Evolutionary conservation across 2,797 vertebrate genomes (phyloP).

Genomic region (Carcharodon carcharias): DNA sequence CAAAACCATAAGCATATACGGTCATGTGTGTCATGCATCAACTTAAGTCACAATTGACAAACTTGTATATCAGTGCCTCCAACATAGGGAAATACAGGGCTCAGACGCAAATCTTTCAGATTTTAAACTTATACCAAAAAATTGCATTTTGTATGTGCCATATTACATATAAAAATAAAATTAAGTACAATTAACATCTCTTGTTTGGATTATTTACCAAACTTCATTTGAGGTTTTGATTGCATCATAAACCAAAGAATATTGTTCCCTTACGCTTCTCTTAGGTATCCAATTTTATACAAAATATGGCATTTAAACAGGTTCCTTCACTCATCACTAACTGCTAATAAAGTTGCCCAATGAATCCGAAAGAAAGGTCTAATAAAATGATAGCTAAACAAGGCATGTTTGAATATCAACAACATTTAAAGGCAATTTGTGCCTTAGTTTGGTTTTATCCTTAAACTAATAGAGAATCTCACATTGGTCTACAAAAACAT

Average conservation of each 20-base stretch:
- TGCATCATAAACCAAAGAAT: neutral
- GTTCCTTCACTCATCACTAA: neutral
- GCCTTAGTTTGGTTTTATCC: conserved; percentile 11
- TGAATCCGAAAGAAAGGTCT: neutral
- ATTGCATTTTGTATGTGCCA: conserved; percentile 7
- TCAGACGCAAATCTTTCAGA: neutral
- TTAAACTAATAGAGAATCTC: neutral
- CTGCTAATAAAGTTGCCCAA: neutral
- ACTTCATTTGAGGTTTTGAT: neutral
- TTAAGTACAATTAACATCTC: neutral
- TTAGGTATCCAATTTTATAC: neutral
- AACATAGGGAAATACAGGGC: neutral
- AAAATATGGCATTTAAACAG: conserved; percentile 30
- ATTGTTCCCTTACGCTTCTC: neutral
- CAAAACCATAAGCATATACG: neutral
- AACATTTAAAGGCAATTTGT: neutral
- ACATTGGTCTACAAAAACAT: neutral
- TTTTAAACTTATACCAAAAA: neutral
- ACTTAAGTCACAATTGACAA: neutral
- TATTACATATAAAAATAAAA: conserved; percentile 19
- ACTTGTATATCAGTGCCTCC: neutral
- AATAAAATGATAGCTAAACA: conserved; percentile 12
- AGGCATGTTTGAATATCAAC: neutral
- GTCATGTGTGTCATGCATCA: neutral
- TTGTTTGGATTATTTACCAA: neutral